phyloP scores from a whole-genome alignment of 2,888 invertebrate species.

The Hydrotaea cyrtoneurina region DNA sequence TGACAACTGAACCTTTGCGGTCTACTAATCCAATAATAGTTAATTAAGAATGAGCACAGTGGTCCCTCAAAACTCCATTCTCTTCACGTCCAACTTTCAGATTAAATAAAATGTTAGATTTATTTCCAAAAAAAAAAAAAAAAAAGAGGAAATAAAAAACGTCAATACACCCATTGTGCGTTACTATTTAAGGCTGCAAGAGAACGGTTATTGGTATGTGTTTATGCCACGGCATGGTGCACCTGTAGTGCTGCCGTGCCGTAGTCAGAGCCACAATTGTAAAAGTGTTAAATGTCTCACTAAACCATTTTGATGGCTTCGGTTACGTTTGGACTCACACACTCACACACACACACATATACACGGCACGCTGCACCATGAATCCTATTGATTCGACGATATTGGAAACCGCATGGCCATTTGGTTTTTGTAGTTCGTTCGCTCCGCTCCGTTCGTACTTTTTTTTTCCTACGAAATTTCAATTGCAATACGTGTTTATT shows the following conservation, averaged over 20 bases:
- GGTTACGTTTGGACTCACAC: neutral
- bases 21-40: too few species aligned
- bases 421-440: constrained; percentile 7
- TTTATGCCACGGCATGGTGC: neutral
- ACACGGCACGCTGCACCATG: neutral
- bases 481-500: constrained; percentile 22
- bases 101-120: too few species aligned
- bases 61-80: too few species aligned
- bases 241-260: constrained; percentile 17
- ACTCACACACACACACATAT: neutral
- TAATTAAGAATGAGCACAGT: too few species aligned
- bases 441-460: neutral
- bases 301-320: constrained; percentile 15
- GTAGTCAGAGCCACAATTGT: neutral
- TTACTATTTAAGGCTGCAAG: neutral
- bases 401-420: neutral
- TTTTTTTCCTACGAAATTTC: neutral
- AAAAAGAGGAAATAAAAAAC: too few species aligned
- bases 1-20: too few species aligned
- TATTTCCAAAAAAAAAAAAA: too few species aligned
- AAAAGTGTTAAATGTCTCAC: constrained; percentile 29
- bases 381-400: neutral
- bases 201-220: neutral
- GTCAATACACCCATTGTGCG: neutral
- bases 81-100: too few species aligned